Base-by-base conservation (phyloP, 2,888 invertebrate species). In the Vandiemenella viatica region DNA sequence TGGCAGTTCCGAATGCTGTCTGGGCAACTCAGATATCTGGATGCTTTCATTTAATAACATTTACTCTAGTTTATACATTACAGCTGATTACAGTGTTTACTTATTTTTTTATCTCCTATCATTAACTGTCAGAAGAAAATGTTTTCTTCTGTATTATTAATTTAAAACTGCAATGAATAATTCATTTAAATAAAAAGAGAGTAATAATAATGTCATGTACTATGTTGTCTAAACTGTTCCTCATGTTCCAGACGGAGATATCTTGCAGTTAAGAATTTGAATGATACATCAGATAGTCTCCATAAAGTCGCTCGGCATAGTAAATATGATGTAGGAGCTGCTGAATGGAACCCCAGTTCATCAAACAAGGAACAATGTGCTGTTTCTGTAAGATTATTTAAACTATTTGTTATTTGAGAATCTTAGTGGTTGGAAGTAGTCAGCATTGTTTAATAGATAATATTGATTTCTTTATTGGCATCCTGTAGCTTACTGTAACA, bases 311-410 rank as follows among this genome's bases (percentile, higher is more conserved):
- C 83, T 21, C 73, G 90, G 17, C 86, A 90, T 61, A 91, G 90
- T 62, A 91, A 93, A 70, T 92, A 91, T 67, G 92, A 93, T 64
- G 88, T 92, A 1, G 85, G 86, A 4, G 84, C 87, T 13, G 89
- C 91, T 0, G 91, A 92, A 68, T 93, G 91, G 85, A 91, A 89
- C 63, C 89, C 87, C 45, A 84, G 82, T 37, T 71, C 77, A 47
- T 74, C 79, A 46, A 80, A 85, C 49, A 79, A 79, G 62, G 83
- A 86, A 60, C 71, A 85, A 22, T 90, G 90, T 67, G 90, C 90
- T 42, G 83, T 92, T 59, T 88, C 92, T 53, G 91, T 91, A 68
- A 73, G 76, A 6, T 38, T 1, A 8, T 15, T 38, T 32, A n/a
- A 32, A 32, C 13, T 32, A 13, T 13, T 32, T 32, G 6, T 32